Evolutionary conservation across 2,888 invertebrate species (phyloP).

Genomic region (Meganola albula): DNA sequence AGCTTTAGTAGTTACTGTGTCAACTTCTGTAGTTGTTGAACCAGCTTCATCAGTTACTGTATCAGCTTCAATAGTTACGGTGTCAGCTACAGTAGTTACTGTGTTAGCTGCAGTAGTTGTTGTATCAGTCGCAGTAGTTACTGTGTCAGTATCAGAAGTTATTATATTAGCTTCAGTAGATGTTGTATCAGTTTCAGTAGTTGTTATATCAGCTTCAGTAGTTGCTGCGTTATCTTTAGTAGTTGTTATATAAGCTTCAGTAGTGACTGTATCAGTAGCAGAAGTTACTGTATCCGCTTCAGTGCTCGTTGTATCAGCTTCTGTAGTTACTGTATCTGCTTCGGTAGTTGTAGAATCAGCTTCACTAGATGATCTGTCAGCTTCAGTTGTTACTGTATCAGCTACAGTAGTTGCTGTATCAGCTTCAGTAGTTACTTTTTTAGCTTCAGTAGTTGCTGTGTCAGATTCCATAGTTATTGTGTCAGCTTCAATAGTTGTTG

Average conservation of each 20-base stretch:
- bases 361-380: no score
- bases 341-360: no score
- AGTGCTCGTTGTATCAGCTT: no score
- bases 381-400: neutral
- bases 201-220: neutral
- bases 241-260: neutral
- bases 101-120: no score
- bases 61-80: no score
- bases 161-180: conserved; percentile 6
- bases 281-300: no score
- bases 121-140: neutral
- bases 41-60: neutral
- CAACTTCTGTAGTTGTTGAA: conserved; percentile 5
- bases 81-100: no score
- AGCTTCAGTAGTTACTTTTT: conserved; percentile 5
- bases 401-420: neutral
- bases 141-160: neutral
- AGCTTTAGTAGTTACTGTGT: neutral
- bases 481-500: neutral
- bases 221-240: neutral
- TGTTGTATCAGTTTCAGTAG: conserved; percentile 1
- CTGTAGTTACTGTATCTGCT: no score
- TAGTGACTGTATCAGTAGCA: neutral
- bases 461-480: neutral
- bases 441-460: neutral